Base-by-base conservation (phyloP, 2,797 vertebrate genomes). In the Masticophis lateralis region DNA sequence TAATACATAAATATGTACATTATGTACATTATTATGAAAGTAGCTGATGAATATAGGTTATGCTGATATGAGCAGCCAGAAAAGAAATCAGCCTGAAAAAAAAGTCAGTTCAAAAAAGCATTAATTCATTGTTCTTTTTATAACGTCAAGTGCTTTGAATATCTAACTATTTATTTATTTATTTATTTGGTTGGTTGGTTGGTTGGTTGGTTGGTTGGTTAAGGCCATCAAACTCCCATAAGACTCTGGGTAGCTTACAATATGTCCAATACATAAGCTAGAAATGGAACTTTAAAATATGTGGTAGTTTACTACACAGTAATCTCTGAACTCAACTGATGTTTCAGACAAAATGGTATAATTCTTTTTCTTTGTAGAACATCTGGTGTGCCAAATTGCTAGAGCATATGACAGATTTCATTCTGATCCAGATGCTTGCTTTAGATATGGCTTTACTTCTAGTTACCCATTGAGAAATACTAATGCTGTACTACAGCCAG, bases 11-110 rank as follows among this genome's bases (percentile, higher is more conserved):
- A 88, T 57, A 66, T 88, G 66, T 74, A 74, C 88, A 53, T n/a
- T n/a, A 88, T 92, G 66, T 74, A 74, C 88, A 53, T n/a, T n/a
- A 88, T 92, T 92, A n/a, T 74, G 18, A 20, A 74, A 89, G 20
- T 11, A 89, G 32, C 37, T 43, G 28, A 6, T 12, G 22, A 60
- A 60, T 28, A 83, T 51, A 61, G 20, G 69, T 9, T 83, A 56
- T 43, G 56, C 43, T 89, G 57, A 61, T 92, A 60, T 61, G 43
- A 89, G 20, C 37, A 53, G 13, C 43, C 57, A 86, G 9, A 47
- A 51, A 13, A 86, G 60, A 59, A 86, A 92, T 2, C 12, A 5
- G 2, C 69, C 69, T 59, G 47, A 60, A 92, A 88, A 89, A 32
- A 90, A 5, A n/a, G 53, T 61, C 66, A 59, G 25, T 89, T 59